Evolutionary conservation across 2,888 invertebrate species (phyloP), one percentile per base, ranked within the genome.

Genomic region (Suillia variegata): DNA sequence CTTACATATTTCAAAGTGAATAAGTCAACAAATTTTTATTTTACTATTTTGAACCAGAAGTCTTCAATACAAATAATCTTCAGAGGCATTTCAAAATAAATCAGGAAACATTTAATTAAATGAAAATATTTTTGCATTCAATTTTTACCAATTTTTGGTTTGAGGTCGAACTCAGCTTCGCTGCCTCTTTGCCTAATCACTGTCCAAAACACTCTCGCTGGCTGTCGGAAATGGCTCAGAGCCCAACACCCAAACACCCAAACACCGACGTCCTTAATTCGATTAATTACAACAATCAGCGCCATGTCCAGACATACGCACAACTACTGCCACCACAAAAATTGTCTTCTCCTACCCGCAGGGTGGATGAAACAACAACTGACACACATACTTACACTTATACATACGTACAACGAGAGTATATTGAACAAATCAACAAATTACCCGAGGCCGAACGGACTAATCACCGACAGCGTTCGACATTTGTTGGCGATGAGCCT

Each of bases 281-380:
- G 80, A 80, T 80, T 80, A 80, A 80, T 80, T 80, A 80, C 76
- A 76, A 75, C 75, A 78, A 78, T 79, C 75, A 79, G 74, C 76
- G 73, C 71, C 70, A 75, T 78, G 74, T 78, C 73, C 68, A 69
- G 67, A 31, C 31, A 31, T 38, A 38, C 8, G 38, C 38, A n/a
- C 38, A 6, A 3, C 38, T 38, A 4, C 26, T 10, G 26, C 26
- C 26, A 26, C 26, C 26, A 10, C 26, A 26, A 26, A 26, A 26
- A 5, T 10, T 5, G 10, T 6, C 26, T 26, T 26, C 26, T 26
- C n/a, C n/a, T n/a, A n/a, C n/a, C n/a, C n/a, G 26, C 10, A 26
- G 26, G 26, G 26, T 26, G 10, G 26, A 26, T n/a, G n/a, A n/a
- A n/a, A n/a, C n/a, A n/a, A n/a, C n/a, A 26, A 38, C 10, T n/a